Percentiles rank a stretch among this genome's conserved stretches.
Conservation (phyloP, 2,797 vertebrate species). For the Poecilia velifera region DNA sequence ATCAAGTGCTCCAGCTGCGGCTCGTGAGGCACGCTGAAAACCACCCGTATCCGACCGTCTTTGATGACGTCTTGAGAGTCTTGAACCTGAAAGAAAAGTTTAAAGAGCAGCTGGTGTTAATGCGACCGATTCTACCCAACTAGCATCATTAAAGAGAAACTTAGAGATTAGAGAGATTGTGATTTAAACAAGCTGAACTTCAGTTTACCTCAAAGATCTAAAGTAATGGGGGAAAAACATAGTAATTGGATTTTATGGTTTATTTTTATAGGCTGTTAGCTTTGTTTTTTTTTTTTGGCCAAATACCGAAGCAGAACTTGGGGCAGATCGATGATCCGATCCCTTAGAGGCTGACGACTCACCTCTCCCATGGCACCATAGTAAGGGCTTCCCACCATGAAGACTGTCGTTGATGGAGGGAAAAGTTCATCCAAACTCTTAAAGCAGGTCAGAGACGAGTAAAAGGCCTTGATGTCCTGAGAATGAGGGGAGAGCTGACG, state of each 20-base stretch:
- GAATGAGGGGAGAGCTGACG: background rate
- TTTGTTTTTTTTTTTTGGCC: background rate
- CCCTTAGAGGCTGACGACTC: background rate
- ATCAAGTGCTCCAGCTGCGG: constrained; percentile 93
- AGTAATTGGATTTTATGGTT: background rate
- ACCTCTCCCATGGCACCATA: constrained; percentile 97
- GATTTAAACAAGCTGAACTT: background rate
- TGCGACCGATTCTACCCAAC: background rate
- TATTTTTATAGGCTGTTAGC: background rate
- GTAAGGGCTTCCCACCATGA: constrained; percentile 96
- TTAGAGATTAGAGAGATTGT: background rate
- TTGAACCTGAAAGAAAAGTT: constrained; percentile 84
- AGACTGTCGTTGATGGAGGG: constrained; percentile 85
- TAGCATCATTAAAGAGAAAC: background rate
- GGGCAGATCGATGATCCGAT: background rate
- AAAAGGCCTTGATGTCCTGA: constrained; percentile 90
- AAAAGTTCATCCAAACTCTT: constrained; percentile 92
- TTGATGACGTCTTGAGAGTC: constrained; percentile 93
- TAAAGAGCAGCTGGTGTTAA: background rate
- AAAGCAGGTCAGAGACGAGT: constrained; percentile 85
- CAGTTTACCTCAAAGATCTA: too few relatives aligned
- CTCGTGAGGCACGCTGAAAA: constrained; percentile 93
- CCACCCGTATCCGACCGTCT: constrained; percentile 93
- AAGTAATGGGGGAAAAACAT: background rate
- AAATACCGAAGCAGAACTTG: background rate